phyloP scores from a whole-genome alignment of 2,888 invertebrate genomes.

The Orchesellides sinensis region DNA sequence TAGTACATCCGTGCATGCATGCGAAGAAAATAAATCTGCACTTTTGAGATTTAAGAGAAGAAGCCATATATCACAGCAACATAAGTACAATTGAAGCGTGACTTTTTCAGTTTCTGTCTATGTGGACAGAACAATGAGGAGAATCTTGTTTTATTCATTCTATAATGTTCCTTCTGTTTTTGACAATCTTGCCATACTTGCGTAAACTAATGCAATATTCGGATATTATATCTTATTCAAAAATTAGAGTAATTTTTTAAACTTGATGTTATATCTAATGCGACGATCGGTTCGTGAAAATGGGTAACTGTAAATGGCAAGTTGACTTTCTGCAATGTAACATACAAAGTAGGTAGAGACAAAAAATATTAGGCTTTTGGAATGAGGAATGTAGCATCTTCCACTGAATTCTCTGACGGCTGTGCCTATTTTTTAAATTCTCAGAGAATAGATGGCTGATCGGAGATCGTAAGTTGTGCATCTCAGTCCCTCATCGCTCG shows the following conservation, averaged over 20 bases:
- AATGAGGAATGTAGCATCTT: not conserved
- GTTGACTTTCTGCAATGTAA: not conserved
- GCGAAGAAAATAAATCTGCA: conserved; percentile 53
- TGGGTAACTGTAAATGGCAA: conserved; percentile 4
- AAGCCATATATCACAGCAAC: conserved; percentile 23
- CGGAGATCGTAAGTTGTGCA: conserved; percentile 14
- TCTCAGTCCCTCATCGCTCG: not conserved
- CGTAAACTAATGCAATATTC: not conserved
- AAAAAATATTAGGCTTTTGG: conserved; percentile 4
- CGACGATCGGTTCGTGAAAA: conserved; percentile 18
- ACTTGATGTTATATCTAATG: not conserved
- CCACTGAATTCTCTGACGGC: not conserved
- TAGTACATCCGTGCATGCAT: too few relatives aligned
- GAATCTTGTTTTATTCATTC: not conserved
- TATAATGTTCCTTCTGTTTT: not conserved
- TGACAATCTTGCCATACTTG: not conserved
- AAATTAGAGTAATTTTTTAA: conserved; percentile 1
- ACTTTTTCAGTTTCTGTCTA: conserved; percentile 10
- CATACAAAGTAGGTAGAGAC: not conserved
- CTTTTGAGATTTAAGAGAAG: not conserved
- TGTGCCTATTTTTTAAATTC: not conserved
- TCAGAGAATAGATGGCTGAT: conserved; percentile 24
- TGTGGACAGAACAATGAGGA: not conserved
- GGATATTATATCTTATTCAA: not conserved
- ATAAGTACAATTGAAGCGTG: conserved; percentile 25